Conservation (phyloP, 2,888 invertebrate species). For the Meganola albula region DNA sequence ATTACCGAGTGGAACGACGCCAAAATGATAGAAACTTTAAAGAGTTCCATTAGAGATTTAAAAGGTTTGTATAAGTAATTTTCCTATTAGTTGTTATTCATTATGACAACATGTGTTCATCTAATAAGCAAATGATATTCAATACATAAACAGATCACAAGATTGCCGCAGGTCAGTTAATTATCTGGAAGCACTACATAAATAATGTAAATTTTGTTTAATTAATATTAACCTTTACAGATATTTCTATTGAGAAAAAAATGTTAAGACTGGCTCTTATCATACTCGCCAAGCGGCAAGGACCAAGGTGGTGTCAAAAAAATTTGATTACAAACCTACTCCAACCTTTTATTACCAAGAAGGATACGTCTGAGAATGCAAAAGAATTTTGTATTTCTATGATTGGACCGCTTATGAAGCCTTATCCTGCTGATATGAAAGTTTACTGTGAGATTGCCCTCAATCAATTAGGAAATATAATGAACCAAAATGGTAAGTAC, state of each 20-base stretch:
- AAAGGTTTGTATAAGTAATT: conserved; percentile 53
- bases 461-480: conserved; percentile 48
- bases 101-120: too few species aligned
- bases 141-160: too few species aligned
- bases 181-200: too few species aligned
- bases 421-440: conserved; percentile 63
- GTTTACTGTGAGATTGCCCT: conserved; percentile 56
- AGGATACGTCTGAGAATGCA: conserved; percentile 30
- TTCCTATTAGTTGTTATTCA: too few species aligned
- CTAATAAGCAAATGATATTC: too few species aligned
- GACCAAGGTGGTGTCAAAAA: conserved; percentile 62
- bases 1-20: conserved; percentile 60
- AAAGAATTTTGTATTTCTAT: conserved; percentile 53
- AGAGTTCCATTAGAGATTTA: conserved; percentile 41
- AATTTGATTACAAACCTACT: conserved; percentile 56
- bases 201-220: background rate
- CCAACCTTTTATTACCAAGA: conserved; percentile 49
- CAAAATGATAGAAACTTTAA: conserved; percentile 56
- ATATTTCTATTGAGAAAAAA: conserved; percentile 44
- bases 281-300: conserved; percentile 60
- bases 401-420: conserved; percentile 59
- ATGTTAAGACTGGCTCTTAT: conserved; percentile 53
- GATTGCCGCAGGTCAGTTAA: too few species aligned
- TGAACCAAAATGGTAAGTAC: conserved; percentile 53
- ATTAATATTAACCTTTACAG: conserved; percentile 33